Base-by-base conservation (phyloP, 1,140 invertebrate genomes). In the Diachasma alloeum region DNA sequence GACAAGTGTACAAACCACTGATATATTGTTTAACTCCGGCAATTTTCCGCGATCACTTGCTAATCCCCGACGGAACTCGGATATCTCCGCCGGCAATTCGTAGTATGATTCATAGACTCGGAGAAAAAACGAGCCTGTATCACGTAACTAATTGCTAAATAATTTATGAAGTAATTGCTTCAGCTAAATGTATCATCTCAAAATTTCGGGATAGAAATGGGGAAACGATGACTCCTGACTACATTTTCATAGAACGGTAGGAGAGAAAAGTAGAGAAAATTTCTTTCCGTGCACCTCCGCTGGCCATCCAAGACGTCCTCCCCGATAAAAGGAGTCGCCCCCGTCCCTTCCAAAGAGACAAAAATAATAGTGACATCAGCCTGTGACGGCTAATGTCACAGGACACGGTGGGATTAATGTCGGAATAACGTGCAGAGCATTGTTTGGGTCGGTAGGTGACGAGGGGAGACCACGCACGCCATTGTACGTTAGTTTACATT, bases 361-460 rank as follows among this genome's bases (percentile, higher is more conserved):
- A 77, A 73, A 77, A 77, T 42, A 68, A 37, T 37, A 17, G 31
- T 73, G 46, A 77, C 71, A 67, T 77, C 59, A 77, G 26, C 19
- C 15, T 37, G 70, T 72, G 42, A 72, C 70, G 39, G 48, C 70
- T 72, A 72, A 72, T 77, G 75, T 77, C 75, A 72, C 70, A 77
- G 56, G 70, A 10, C 24, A 53, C 22, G 53, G 42, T 72, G 56
- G 75, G 75, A 77, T 77, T 77, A 77, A 77, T 77, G 76, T 77
- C 59, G 63, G 63, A 68, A 77, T 77, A 67, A 77, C 76, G 76
- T 77, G 76, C 63, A 53, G 31, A 37, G 59, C 22, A 31, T 63
- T 26, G 59, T 26, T 26, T 26, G 19, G 59, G 24, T 63, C 8
- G 31, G 31, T 31, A 68, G 36, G 66, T 39, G 66, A 68, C 26